Conservation (phyloP, 2,888 invertebrate species). For the Eupithecia vulgata region DNA sequence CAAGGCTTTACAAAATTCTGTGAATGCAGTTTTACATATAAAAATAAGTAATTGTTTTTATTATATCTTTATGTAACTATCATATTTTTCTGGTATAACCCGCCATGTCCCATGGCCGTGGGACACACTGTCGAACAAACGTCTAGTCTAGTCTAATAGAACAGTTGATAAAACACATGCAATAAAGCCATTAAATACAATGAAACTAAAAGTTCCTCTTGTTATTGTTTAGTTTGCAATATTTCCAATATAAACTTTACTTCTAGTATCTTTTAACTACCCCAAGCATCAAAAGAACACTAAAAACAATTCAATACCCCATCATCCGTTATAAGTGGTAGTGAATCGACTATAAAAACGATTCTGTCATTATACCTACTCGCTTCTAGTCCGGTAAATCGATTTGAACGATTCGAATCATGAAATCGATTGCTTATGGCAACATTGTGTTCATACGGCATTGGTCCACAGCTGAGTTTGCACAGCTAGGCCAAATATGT, state of each 20-base stretch:
- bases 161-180: not conserved
- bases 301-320: conserved; percentile 60
- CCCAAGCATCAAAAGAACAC: conserved; percentile 34
- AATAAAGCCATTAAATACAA: not conserved
- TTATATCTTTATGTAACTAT: no score
- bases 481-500: conserved; percentile 6
- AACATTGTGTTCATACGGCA: conserved; percentile 61
- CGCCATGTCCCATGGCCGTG: not conserved
- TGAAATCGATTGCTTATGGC: conserved; percentile 69
- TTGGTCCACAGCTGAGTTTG: conserved; percentile 21
- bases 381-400: conserved; percentile 66
- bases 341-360: conserved; percentile 69
- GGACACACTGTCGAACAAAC: no score
- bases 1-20: not conserved
- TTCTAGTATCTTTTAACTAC: not conserved
- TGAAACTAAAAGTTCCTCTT: not conserved
- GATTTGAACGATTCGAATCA: conserved; percentile 63
- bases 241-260: not conserved
- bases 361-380: conserved; percentile 64
- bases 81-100: not conserved
- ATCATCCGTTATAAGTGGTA: conserved; percentile 58
- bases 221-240: not conserved
- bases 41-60: no score
- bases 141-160: no score
- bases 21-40: not conserved